Conservation (phyloP, 53 echinoderm and acorn worm genomes). For the Actinopyga echinites region DNA sequence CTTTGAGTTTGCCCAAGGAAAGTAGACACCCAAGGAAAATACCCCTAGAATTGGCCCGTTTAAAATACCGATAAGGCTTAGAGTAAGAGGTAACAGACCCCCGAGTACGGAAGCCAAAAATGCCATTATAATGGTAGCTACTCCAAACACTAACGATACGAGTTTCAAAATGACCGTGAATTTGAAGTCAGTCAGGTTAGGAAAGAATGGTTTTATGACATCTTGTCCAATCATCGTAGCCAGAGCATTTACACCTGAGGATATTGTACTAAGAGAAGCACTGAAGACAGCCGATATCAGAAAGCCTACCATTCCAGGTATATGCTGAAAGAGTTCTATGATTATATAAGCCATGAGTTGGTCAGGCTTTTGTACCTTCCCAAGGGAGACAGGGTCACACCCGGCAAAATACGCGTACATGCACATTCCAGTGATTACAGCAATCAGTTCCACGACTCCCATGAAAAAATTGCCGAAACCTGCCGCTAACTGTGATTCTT, state of each 20-base stretch:
- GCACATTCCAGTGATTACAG: constrained; percentile 17
- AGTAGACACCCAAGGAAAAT: constrained; percentile 11
- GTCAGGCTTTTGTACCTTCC: neutral
- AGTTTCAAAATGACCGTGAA: constrained; percentile 31
- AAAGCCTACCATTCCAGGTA: constrained; percentile 29
- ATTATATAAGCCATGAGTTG: constrained; percentile 44
- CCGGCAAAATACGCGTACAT: constrained; percentile 39
- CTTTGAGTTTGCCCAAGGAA: constrained; percentile 30
- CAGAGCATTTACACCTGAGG: constrained; percentile 29
- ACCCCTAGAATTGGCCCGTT: constrained; percentile 40
- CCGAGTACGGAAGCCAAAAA: constrained; percentile 22
- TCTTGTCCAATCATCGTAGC: constrained; percentile 33
- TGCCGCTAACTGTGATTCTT: constrained; percentile 20
- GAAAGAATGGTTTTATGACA: neutral
- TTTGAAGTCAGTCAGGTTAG: constrained; percentile 9
- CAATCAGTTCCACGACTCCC: constrained; percentile 15
- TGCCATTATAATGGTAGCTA: constrained; percentile 10
- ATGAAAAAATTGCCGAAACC: constrained; percentile 9
- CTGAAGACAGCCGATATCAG: constrained; percentile 24
- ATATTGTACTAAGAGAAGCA: constrained; percentile 30
- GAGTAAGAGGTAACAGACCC: neutral
- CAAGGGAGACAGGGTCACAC: neutral
- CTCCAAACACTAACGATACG: constrained; percentile 13
- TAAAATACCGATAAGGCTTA: constrained; percentile 30
- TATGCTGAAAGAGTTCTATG: constrained; percentile 16